A percentile compares a stretch with the other conserved stretches of the same genome.
These are phyloP conservation scores for Pelecanus crispus DNA, from an alignment of 2,113 vertebrate genomes.

Conservation along the genomic window DNA sequence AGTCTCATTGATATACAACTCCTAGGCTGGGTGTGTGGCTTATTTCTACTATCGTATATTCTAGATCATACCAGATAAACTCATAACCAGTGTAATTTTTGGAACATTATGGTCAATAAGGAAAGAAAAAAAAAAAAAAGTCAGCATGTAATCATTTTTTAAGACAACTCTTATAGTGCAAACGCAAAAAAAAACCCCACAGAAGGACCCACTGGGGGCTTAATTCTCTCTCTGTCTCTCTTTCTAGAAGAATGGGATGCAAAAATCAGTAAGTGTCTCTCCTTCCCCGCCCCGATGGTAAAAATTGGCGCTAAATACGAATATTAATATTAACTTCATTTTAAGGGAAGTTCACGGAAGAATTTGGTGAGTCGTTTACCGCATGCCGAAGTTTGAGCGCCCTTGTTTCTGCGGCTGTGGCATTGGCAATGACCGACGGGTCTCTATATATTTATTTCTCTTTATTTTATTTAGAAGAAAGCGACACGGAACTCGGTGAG, in stretches of 20 bases:
- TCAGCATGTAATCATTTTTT: neutral
- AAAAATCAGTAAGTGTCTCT: neutral
- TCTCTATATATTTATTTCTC: neutral
- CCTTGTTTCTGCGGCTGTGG: accelerated
- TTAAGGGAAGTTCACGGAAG: neutral
- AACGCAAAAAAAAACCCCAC: neutral
- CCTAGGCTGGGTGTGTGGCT: neutral
- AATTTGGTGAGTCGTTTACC: neutral
- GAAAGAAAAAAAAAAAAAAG: neutral
- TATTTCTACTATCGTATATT: accelerated
- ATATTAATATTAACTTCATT: neutral
- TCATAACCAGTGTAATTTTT: neutral
- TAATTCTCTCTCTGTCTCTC: neutral
- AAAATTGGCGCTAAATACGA: no score
- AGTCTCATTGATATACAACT: no score
- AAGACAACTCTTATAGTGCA: no score
- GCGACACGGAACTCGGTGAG: neutral
- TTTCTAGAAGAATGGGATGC: neutral
- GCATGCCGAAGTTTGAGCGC: accelerated
- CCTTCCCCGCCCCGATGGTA: no score
- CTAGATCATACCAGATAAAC: neutral
- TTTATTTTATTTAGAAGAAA: neutral
- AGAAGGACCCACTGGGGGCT: neutral
- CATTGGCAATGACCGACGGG: accelerated
- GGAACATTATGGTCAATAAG: no score